phyloP scores from a whole-genome alignment of 1,140 invertebrate species.

The Coelopa frigida region DNA sequence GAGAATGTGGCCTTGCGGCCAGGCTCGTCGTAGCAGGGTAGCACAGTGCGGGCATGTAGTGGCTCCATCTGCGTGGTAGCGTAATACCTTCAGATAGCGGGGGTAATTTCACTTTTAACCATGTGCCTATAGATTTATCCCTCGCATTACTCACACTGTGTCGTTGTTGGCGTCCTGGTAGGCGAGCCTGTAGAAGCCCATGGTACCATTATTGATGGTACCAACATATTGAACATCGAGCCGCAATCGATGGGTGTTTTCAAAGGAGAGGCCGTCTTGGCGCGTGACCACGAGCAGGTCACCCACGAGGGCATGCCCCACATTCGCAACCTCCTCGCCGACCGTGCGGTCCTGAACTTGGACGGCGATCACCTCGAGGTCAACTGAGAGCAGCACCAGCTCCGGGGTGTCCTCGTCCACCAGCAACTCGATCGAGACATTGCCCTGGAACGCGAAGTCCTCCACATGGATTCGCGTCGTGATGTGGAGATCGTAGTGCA shows the following conservation, averaged over 20 bases:
- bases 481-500: constrained; percentile 56
- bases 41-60: constrained; percentile 68
- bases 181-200: constrained; percentile 75
- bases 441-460: constrained; percentile 49
- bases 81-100: constrained; percentile 52
- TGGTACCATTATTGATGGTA: constrained; percentile 49
- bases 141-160: constrained; percentile 21
- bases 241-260: constrained; percentile 17
- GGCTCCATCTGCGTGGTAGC: constrained; percentile 74
- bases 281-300: too few relatives aligned
- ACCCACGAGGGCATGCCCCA: too few relatives aligned
- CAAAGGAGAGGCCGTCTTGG: constrained; percentile 20
- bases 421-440: constrained; percentile 50
- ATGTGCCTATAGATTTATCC: too few relatives aligned
- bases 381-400: constrained; percentile 47
- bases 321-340: too few relatives aligned
- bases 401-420: constrained; percentile 25
- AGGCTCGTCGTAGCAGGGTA: constrained; percentile 88
- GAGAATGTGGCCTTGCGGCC: constrained; percentile 68
- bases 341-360: too few relatives aligned
- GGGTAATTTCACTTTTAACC: background rate
- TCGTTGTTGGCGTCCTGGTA: constrained; percentile 51
- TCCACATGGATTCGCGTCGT: constrained; percentile 52
- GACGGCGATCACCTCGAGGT: too few relatives aligned
- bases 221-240: constrained; percentile 20